phyloP scores from a whole-genome alignment of 2,113 vertebrate species.

The Ictidomys tridecemlineatus region DNA sequence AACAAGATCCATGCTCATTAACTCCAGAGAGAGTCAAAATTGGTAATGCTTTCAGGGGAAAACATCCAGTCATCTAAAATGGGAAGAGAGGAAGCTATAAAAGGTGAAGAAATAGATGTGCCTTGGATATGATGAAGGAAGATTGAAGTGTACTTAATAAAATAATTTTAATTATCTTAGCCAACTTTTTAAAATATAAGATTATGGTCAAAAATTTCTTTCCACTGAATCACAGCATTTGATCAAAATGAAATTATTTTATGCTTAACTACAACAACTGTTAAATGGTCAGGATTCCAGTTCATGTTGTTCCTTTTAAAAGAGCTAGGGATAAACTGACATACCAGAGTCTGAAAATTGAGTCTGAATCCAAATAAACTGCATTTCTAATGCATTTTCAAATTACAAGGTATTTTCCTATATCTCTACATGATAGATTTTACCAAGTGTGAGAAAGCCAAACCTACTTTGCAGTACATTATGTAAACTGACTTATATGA shows the following conservation, averaged over 20 bases:
- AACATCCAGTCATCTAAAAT: background rate
- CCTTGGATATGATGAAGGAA: background rate
- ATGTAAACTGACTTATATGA: slow-evolving; percentile 64
- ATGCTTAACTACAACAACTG: background rate
- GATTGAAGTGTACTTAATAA: background rate
- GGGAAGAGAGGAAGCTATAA: background rate
- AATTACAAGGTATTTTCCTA: slow-evolving; percentile 14
- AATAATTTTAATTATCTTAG: background rate
- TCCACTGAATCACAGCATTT: background rate
- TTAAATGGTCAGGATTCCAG: background rate
- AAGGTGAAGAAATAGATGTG: background rate
- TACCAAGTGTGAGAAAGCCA: slow-evolving; percentile 26
- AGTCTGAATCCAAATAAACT: slow-evolving; percentile 46
- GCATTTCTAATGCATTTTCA: slow-evolving; percentile 22
- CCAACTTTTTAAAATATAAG: slow-evolving; percentile 11
- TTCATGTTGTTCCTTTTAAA: background rate
- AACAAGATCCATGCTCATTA: background rate
- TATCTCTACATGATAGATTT: slow-evolving; percentile 11
- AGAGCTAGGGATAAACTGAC: background rate
- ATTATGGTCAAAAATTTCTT: slow-evolving; percentile 19
- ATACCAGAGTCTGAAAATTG: background rate
- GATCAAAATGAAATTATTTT: slow-evolving; percentile 10
- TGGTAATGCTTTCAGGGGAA: background rate
- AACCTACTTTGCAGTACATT: slow-evolving; percentile 63
- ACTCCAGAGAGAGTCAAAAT: background rate